Conservation (phyloP, 64 coral and sea anemone genomes). For the Catalaphyllia jardinei region DNA sequence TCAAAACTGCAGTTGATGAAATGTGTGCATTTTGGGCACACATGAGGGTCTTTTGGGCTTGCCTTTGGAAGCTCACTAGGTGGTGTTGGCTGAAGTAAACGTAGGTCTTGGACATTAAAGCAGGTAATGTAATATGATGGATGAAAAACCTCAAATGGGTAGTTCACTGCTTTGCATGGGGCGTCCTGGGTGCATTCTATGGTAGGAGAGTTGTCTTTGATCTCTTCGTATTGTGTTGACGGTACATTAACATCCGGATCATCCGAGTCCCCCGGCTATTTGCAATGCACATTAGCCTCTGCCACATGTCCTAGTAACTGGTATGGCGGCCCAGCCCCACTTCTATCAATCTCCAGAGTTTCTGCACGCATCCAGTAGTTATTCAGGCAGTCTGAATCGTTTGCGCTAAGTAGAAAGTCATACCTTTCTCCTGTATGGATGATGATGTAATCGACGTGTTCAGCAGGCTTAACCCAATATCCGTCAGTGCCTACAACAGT, state of each 20-base stretch:
- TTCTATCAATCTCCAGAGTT: conserved; percentile 44
- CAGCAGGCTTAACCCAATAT: conserved; percentile 34
- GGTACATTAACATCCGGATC: conserved; percentile 17
- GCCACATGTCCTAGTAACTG: conserved; percentile 34
- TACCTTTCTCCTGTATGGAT: conserved; percentile 72
- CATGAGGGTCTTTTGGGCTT: not conserved
- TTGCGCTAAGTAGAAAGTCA: conserved; percentile 65
- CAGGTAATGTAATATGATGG: not conserved
- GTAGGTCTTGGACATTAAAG: conserved; percentile 33
- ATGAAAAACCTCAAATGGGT: conserved; percentile 43
- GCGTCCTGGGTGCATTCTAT: not conserved
- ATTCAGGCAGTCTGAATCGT: not conserved
- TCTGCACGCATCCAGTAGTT: conserved; percentile 64
- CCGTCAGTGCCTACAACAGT: conserved; percentile 68
- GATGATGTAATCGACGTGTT: conserved; percentile 63
- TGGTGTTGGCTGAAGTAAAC: conserved; percentile 33
- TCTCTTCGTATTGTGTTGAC: not conserved
- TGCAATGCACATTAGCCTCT: conserved; percentile 57
- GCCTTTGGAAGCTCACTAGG: conserved; percentile 36
- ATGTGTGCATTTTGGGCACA: not conserved
- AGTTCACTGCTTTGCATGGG: conserved; percentile 70
- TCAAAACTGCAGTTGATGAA: conserved; percentile 73
- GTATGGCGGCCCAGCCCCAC: not conserved
- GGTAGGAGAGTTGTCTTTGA: not conserved
- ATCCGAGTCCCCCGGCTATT: not conserved